phyloP scores from a whole-genome alignment of 2,888 invertebrate species.

The Tachystola acroxantha region DNA sequence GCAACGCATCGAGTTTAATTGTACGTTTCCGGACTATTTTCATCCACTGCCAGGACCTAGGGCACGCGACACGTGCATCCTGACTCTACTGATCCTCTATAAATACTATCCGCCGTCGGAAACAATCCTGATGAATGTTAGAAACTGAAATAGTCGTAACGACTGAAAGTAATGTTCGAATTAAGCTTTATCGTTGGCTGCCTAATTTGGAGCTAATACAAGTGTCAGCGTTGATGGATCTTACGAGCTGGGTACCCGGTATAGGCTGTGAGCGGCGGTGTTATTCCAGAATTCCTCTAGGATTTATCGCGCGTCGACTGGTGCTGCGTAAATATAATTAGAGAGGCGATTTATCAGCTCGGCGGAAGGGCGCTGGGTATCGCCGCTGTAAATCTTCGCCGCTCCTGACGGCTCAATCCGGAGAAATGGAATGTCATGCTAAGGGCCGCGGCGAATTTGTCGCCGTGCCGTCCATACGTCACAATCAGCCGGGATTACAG shows the following conservation, averaged over 20 bases:
- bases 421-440: conserved; percentile 50
- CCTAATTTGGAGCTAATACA: conserved; percentile 52
- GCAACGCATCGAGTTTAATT: conserved; percentile 49
- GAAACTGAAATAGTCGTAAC: conserved; percentile 17
- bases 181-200: conserved; percentile 43
- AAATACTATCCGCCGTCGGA: conserved; percentile 19
- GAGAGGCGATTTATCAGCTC: conserved; percentile 72
- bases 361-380: conserved; percentile 70
- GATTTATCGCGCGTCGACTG: conserved; percentile 68
- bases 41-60: conserved; percentile 48
- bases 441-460: conserved; percentile 43
- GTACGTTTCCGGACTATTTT: conserved; percentile 61
- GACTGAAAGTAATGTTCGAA: conserved; percentile 30
- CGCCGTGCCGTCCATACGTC: conserved; percentile 38
- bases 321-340: conserved; percentile 77
- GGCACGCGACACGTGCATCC: conserved; percentile 49
- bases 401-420: conserved; percentile 69
- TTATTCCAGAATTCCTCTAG: conserved; percentile 60
- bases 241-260: conserved; percentile 33
- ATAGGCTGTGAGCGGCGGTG: conserved; percentile 50
- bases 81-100: conserved; percentile 25
- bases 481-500: conserved; percentile 44
- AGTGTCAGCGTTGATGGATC: conserved; percentile 48
- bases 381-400: conserved; percentile 64
- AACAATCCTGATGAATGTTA: conserved; percentile 15